Conservation (phyloP, 1,140 invertebrate genomes). For the Cyclargus thomasi region DNA sequence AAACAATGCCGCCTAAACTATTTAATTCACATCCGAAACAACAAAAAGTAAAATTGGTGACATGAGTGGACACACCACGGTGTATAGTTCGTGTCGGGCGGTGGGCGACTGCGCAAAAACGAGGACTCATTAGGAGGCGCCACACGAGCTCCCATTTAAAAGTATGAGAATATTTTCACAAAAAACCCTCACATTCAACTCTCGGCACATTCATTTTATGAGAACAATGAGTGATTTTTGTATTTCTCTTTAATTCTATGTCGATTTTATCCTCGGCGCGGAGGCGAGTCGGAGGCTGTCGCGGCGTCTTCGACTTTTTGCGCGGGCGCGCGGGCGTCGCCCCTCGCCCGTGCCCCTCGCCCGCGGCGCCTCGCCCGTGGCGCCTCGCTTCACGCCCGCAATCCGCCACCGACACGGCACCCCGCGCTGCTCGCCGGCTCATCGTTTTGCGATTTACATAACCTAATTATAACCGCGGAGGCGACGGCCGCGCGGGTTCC, state of each 20-base stretch:
- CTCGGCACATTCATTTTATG: constrained; percentile 74
- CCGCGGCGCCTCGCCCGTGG: constrained; percentile 32
- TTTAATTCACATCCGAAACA: constrained; percentile 69
- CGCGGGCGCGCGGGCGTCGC: constrained; percentile 50
- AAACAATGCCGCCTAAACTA: constrained; percentile 67
- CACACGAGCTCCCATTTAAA: constrained; percentile 72
- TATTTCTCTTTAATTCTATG: constrained; percentile 73
- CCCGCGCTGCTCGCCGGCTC: neutral
- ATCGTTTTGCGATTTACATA: constrained; percentile 17
- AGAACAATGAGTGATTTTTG: constrained; percentile 75
- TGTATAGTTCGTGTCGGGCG: constrained; percentile 43
- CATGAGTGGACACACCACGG: constrained; percentile 62
- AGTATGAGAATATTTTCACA: constrained; percentile 74
- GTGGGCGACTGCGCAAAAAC: constrained; percentile 62
- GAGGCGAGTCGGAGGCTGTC: constrained; percentile 51
- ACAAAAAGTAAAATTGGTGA: constrained; percentile 60
- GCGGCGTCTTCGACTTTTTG: constrained; percentile 68
- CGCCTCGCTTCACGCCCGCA: constrained; percentile 47
- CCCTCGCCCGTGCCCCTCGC: constrained; percentile 25
- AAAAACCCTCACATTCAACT: constrained; percentile 72
- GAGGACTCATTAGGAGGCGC: constrained; percentile 70
- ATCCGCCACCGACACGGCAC: neutral
- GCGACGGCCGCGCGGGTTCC: constrained; percentile 14
- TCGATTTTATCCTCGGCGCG: constrained; percentile 70
- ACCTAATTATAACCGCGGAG: constrained; percentile 10